Evolutionary conservation across 35 echinoderm and acorn worm species (phyloP), one percentile per base, ranked within the genome.

Genomic region (Lytechinus variegatus): DNA sequence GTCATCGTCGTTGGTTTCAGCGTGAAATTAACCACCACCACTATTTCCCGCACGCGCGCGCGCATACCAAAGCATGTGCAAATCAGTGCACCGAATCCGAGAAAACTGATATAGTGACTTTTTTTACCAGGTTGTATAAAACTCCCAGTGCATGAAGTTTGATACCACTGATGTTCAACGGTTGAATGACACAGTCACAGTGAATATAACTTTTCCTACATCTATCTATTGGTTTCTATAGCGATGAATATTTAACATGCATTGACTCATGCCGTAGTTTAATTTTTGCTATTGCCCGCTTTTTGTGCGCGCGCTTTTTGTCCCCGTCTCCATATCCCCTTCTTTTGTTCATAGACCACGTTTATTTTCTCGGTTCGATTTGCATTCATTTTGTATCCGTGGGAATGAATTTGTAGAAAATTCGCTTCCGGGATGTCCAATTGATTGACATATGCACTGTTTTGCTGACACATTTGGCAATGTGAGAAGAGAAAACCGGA

Each of bases 1-100:
- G 66, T 79, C 66, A 79, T n/a, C 19, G 8, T 79, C 14, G 21
- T 79, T 16, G 66, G 66, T 79, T 24, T 16, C 66, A 79, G 4
- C 66, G 66, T 79, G 66, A 79, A 79, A 79, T 79, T 79, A 79
- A 79, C 66, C 66, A 79, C 16, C 19, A 79, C 19, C 66, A 79
- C 19, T 24, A 79, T 24, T 79, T 79, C 66, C 61, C 66, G 21
- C 19, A 79, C 66, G 66, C 66, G 66, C 66, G 66, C 66, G 14
- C 66, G 66, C 66, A 79, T 79, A 79, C 66, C 66, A 79, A 79
- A n/a, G 66, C 66, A 79, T 79, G 66, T 79, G 66, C 66, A 79
- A 79, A 79, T 79, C 66, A 79, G 66, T 79, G 66, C 16, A 79
- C 12, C 16, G 21, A 24, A 21, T 21, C 16, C 16, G 66, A 19